Conservation (phyloP, 2,113 vertebrate species). For the Suricata suricatta region DNA sequence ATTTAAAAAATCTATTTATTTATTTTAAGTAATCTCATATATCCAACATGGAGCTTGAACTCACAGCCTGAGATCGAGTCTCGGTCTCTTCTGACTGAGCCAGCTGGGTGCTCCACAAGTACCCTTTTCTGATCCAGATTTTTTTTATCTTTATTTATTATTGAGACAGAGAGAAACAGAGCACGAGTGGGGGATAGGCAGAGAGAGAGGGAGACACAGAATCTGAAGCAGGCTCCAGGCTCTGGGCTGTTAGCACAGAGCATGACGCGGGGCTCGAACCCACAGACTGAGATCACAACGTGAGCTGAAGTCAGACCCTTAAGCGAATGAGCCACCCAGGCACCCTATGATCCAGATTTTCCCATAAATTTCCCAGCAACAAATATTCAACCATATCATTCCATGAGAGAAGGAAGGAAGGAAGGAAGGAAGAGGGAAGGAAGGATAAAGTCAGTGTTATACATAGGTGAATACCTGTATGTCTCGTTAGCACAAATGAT, state of each 20-base stretch:
- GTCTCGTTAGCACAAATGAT: neutral
- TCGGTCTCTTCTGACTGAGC: neutral
- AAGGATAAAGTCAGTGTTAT: neutral
- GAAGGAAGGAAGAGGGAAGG: no score
- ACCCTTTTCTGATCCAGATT: slow-evolving; percentile 33
- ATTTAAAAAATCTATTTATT: neutral
- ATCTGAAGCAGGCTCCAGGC: no score
- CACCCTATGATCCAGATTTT: neutral
- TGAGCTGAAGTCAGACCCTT: no score
- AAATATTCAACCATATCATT: slow-evolving; percentile 47
- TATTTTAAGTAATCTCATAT: neutral
- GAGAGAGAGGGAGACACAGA: no score
- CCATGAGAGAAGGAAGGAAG: neutral
- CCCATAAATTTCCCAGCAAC: neutral
- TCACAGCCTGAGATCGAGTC: neutral
- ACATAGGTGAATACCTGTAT: neutral
- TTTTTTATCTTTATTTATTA: neutral
- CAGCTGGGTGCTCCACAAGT: neutral
- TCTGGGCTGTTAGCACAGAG: no score
- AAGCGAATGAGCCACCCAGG: neutral
- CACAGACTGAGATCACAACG: no score
- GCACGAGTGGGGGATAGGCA: no score
- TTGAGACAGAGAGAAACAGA: no score
- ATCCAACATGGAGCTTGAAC: neutral
- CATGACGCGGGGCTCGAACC: no score